Base-by-base conservation (phyloP, 1,140 invertebrate genomes). In the Rhyzopertha dominica region DNA sequence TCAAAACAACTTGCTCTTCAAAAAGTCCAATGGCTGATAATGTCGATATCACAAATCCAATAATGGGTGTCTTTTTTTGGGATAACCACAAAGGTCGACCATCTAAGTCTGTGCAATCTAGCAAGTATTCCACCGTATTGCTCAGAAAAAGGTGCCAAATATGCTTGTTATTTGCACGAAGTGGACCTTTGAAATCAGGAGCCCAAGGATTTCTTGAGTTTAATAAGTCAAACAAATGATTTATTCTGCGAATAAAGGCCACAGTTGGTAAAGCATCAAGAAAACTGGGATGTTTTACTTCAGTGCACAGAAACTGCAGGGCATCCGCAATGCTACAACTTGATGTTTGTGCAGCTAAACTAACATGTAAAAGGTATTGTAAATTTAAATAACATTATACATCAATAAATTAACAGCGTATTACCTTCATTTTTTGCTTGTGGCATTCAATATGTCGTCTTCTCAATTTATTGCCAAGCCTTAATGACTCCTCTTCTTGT, bases 171-270 rank as follows among this genome's bases (percentile, higher is more conserved):
- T 26, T 38, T 19, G 10, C 25, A 43, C 43, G 22, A 16, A 61
- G 12, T 13, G 52, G 51, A 13, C 54, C 45, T 42, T 62, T 60
- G 37, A 23, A 57, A 8, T 50, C 54, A 26, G 40, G 29, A 7
- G 3, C 39, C 13, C 30, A 35, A n/a, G 49, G 47, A 47, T 40
- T 45, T 26, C 49, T 38, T 18, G 49, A 46, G 31, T 62, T 62
- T 8, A 56, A 34, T 4, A 58, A 38, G 40, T 62, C 51, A 44
- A 62, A 62, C 5, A 58, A 13, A 28, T 46, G 43, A 42, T 54
- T 51, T 14, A 57, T 17, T n/a, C 22, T 48, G 26, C 35, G 36
- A n/a, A 59, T 52, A 45, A 59, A 59, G 20, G 53, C 39, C 17
- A 50, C 32, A 12, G 55, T 58, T 9, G 36, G 19, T 5, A 38